Conservation (phyloP, 2,797 vertebrate genomes). For the Eutrigla gurnardus region DNA sequence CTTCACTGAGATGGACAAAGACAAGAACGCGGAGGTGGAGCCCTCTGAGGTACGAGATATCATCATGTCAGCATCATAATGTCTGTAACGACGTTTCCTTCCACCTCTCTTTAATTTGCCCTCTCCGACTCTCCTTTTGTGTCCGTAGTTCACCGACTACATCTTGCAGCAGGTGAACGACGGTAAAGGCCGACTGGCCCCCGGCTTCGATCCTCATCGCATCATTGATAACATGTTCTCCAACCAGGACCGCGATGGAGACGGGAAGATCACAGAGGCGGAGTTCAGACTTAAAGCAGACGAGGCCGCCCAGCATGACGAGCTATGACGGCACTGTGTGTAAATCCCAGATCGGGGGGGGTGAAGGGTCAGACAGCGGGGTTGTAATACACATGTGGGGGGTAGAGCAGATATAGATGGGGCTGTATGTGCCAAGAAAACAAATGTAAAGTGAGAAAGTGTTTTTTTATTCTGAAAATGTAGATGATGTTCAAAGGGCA, state of each 20-base stretch:
- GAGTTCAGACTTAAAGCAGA: constrained; percentile 98
- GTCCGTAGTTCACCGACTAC: constrained; percentile 92
- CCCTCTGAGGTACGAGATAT: constrained; percentile 88
- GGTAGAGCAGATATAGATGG: constrained; percentile 18
- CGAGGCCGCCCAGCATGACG: constrained; percentile 90
- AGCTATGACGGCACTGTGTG: constrained; percentile 86
- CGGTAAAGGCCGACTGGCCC: constrained; percentile 95
- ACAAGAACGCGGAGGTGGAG: constrained; percentile 87
- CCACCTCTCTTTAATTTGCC: fast-evolving
- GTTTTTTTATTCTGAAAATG: constrained; percentile 36
- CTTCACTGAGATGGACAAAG: constrained; percentile 94
- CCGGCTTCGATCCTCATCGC: constrained; percentile 91
- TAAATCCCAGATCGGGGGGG: constrained; percentile 42
- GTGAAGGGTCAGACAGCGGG: constrained; percentile 42
- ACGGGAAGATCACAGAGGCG: constrained; percentile 91
- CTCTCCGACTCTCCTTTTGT: neutral
- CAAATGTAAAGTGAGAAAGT: constrained; percentile 8
- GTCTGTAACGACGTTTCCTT: neutral
- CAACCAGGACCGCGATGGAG: constrained; percentile 95
- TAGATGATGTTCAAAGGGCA: constrained; percentile 15
- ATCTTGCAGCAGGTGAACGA: constrained; percentile 91
- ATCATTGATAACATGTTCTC: constrained; percentile 98
- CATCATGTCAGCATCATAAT: neutral
- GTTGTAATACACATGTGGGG: constrained; percentile 22
- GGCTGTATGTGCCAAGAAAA: constrained; percentile 24